Conservation (phyloP, 2,888 invertebrate genomes). For the Coelinius sp. region DNA sequence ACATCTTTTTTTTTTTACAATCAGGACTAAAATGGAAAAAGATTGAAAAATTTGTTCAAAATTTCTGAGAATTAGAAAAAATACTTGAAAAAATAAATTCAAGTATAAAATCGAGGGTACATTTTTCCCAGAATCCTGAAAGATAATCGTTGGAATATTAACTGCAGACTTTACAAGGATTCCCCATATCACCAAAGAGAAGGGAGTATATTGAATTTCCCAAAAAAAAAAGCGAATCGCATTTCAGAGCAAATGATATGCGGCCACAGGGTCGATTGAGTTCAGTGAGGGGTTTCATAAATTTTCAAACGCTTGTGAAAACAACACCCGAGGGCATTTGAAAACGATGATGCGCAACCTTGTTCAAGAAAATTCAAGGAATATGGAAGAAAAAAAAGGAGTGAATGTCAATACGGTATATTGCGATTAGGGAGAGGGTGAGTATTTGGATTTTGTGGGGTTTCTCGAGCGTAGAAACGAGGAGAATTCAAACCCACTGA, state of each 20-base stretch:
- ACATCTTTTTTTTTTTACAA: too few species aligned
- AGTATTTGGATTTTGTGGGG: conserved; percentile 1
- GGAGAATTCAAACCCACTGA: conserved; percentile 53
- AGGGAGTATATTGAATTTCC: conserved; percentile 64
- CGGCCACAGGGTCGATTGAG: conserved; percentile 59
- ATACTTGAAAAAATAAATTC: neutral
- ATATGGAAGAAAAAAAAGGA: conserved; percentile 10
- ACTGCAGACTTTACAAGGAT: neutral
- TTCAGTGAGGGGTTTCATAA: conserved; percentile 50
- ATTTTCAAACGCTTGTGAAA: conserved; percentile 43
- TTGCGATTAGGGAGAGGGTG: conserved; percentile 14
- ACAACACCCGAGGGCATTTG: conserved; percentile 43
- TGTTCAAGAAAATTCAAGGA: conserved; percentile 6
- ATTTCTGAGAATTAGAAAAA: too few species aligned
- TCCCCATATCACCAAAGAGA: neutral
- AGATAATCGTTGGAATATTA: neutral
- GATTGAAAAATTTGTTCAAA: too few species aligned
- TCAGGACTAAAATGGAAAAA: too few species aligned
- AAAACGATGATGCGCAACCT: neutral
- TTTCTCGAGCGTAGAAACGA: conserved; percentile 30
- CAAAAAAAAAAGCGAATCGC: conserved; percentile 59
- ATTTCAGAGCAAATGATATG: conserved; percentile 63
- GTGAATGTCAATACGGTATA: conserved; percentile 9
- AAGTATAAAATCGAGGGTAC: neutral
- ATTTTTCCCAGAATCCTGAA: neutral